These are phyloP conservation scores for Sebastes vulpes DNA, from an alignment of 2,797 vertebrate species.

Conservation along the genomic window DNA sequence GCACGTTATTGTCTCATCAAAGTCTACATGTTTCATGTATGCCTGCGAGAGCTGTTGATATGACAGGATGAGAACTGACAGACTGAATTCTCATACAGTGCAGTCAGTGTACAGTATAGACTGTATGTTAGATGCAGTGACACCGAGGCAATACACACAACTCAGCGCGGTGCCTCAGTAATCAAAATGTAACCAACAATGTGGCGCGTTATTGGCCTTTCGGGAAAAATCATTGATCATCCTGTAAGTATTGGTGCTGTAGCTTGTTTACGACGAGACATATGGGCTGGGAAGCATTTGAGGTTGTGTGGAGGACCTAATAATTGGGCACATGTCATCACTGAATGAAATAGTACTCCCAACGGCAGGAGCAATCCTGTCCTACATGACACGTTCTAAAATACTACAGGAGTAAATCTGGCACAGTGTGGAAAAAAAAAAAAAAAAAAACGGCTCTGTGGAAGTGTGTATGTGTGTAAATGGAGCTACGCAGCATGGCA, in stretches of 20 bases:
- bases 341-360: constrained; percentile 78
- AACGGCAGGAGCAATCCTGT: constrained; percentile 59
- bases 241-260: constrained; percentile 39
- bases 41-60: constrained; percentile 2
- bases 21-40: constrained; percentile 9
- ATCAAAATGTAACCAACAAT: constrained; percentile 65
- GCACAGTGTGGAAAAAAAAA: background rate
- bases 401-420: constrained; percentile 76
- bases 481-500: constrained; percentile 20
- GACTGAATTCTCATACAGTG: background rate
- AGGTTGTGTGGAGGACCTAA: constrained; percentile 71
- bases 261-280: constrained; percentile 67
- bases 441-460: background rate
- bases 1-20: constrained; percentile 34
- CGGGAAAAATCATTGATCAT: constrained; percentile 70
- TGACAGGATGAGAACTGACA: constrained; percentile 7
- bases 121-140: constrained; percentile 24
- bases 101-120: background rate
- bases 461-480: constrained; percentile 5
- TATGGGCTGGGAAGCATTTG: constrained; percentile 57
- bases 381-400: constrained; percentile 68
- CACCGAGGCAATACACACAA: constrained; percentile 19
- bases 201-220: constrained; percentile 62
- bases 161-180: constrained; percentile 18
- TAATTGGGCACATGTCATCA: constrained; percentile 77